Conservation (phyloP, 2,888 invertebrate species). For the Ommatoiulus sabulosus region DNA sequence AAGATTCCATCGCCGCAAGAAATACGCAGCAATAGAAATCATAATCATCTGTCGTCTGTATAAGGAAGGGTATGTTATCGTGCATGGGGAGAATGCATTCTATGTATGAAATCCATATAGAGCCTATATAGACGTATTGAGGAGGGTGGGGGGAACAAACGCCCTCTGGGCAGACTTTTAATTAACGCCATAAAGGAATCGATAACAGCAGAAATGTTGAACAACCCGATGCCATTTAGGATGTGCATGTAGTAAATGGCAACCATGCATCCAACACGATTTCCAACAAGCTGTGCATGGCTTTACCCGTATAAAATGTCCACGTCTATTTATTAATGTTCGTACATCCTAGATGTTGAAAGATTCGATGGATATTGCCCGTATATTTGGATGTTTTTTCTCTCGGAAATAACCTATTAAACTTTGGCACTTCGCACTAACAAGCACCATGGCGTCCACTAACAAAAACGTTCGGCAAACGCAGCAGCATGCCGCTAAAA, state of each 20-base stretch:
- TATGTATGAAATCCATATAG: neutral
- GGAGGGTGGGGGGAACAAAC: neutral
- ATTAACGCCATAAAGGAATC: conserved; percentile 54
- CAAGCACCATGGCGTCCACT: conserved; percentile 37
- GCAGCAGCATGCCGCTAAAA: conserved; percentile 1
- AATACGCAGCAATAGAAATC: conserved; percentile 20
- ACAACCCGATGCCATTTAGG: conserved; percentile 31
- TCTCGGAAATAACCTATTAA: neutral
- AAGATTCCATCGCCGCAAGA: conserved; percentile 23
- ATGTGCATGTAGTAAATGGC: conserved; percentile 26
- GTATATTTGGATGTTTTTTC: neutral
- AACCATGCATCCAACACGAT: conserved; percentile 7
- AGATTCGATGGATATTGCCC: neutral
- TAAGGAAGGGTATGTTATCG: conserved; percentile 16
- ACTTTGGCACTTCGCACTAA: neutral
- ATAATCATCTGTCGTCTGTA: conserved; percentile 47
- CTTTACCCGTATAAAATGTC: conserved; percentile 10
- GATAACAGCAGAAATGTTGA: conserved; percentile 51
- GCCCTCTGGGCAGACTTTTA: conserved; percentile 53
- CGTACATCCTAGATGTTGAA: neutral
- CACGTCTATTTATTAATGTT: neutral
- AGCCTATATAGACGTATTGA: neutral
- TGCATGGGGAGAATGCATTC: neutral
- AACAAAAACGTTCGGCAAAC: neutral
- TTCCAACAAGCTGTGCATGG: neutral